These are phyloP conservation scores for Orycteropus afer DNA, from an alignment of 2,113 vertebrate species.

Conservation along the genomic window DNA sequence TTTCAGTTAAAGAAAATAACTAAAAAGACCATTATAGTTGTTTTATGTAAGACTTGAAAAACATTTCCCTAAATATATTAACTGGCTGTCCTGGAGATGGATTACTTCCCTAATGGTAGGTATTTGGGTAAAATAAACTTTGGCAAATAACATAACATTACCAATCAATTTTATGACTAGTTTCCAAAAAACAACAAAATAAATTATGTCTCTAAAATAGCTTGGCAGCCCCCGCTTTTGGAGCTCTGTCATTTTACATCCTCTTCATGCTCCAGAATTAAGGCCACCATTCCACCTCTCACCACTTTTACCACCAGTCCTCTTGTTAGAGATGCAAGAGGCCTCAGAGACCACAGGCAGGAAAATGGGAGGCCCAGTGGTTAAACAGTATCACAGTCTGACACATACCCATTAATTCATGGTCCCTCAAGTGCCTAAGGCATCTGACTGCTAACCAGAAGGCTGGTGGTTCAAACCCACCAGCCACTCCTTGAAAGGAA, in stretches of 20 bases:
- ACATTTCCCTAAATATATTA: slow-evolving; percentile 13
- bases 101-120: slow-evolving; percentile 61
- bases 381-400: neutral
- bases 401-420: neutral
- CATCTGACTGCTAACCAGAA: too few species aligned
- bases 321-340: neutral
- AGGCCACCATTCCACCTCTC: neutral
- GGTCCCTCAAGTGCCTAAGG: too few species aligned
- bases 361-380: neutral
- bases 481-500: too few species aligned
- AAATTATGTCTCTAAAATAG: neutral
- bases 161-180: neutral
- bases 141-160: slow-evolving; percentile 21
- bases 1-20: slow-evolving; percentile 64
- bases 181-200: slow-evolving; percentile 50
- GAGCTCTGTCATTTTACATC: neutral
- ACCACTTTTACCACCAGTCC: too few species aligned
- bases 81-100: slow-evolving; percentile 47
- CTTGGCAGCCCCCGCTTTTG: neutral
- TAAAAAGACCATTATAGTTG: slow-evolving; percentile 1
- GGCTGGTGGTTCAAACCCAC: too few species aligned
- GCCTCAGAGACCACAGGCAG: neutral
- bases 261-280: neutral
- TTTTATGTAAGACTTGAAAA: slow-evolving; percentile 35
- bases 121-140: slow-evolving; percentile 64